Percentiles rank a stretch among this genome's conserved stretches.
Conservation (phyloP, 2,888 invertebrate genomes). For the Eulithis prunata region DNA sequence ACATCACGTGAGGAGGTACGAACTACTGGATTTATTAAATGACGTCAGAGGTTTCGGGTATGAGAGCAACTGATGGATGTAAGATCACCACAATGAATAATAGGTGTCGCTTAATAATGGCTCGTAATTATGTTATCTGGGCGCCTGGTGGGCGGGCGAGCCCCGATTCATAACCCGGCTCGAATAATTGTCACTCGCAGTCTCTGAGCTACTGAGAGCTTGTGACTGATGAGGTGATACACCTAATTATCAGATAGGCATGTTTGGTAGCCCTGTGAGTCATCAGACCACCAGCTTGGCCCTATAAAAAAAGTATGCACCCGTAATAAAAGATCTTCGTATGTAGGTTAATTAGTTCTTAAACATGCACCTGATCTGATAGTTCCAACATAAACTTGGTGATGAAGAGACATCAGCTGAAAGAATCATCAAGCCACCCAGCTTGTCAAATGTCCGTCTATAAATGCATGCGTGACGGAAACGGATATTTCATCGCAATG, state of each 20-base stretch:
- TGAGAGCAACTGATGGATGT: slow-evolving; percentile 56
- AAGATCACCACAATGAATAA: slow-evolving; percentile 74
- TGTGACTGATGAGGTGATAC: slow-evolving; percentile 47
- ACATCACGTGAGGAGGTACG: neutral
- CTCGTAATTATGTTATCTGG: slow-evolving; percentile 79
- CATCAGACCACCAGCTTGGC: neutral
- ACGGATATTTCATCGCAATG: too few species aligned
- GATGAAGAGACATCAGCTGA: too few species aligned
- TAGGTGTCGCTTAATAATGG: slow-evolving; percentile 74
- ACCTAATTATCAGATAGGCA: neutral
- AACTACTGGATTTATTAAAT: neutral
- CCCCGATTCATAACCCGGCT: slow-evolving; percentile 72
- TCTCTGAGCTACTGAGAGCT: slow-evolving; percentile 35
- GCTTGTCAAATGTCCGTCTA: too few species aligned
- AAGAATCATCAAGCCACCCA: too few species aligned
- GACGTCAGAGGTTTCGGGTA: neutral
- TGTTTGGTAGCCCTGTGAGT: neutral
- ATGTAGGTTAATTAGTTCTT: too few species aligned
- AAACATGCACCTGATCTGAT: too few species aligned
- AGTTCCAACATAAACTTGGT: too few species aligned
- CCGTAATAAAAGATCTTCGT: too few species aligned
- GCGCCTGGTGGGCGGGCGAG: slow-evolving; percentile 59
- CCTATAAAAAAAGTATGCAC: too few species aligned
- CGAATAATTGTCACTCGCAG: slow-evolving; percentile 79
- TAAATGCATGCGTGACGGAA: too few species aligned